phyloP scores from a whole-genome alignment of 2,888 invertebrate genomes.

The Corythucha ciliata region DNA sequence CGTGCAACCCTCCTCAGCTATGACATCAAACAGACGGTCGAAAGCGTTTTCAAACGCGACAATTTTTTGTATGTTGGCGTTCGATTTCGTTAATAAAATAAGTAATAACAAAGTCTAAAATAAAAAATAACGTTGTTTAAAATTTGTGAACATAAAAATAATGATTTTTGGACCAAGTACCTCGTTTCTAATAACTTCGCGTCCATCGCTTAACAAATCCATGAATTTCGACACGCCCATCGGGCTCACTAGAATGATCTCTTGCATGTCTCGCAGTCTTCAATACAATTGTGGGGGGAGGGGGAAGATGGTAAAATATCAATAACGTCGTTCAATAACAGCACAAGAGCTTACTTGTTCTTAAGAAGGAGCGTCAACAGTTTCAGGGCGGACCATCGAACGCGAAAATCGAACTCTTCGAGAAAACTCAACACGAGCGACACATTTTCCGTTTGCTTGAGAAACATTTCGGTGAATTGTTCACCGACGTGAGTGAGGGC shows the following conservation, averaged over 20 bases:
- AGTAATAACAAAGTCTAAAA: slow-evolving; percentile 68
- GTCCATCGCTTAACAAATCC: slow-evolving; percentile 85
- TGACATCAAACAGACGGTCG: slow-evolving; percentile 86
- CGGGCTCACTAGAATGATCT: slow-evolving; percentile 78
- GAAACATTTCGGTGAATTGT: slow-evolving; percentile 95
- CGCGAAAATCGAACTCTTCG: slow-evolving; percentile 92
- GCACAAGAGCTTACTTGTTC: slow-evolving; percentile 54
- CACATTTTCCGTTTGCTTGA: slow-evolving; percentile 79
- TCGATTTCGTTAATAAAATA: slow-evolving; percentile 84
- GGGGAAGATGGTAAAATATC: not conserved
- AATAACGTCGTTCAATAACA: too few species aligned
- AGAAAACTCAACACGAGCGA: slow-evolving; percentile 69
- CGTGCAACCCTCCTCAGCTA: slow-evolving; percentile 80
- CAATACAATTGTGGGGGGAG: slow-evolving; percentile 22
- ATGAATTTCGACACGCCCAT: slow-evolving; percentile 96
- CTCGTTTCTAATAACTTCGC: slow-evolving; percentile 94
- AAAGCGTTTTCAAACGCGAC: slow-evolving; percentile 99
- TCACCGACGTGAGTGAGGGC: slow-evolving; percentile 61
- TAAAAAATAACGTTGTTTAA: slow-evolving; percentile 2
- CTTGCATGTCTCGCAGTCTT: slow-evolving; percentile 76
- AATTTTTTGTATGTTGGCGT: slow-evolving; percentile 97
- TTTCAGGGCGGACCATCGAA: slow-evolving; percentile 81
- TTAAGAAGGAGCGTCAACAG: slow-evolving; percentile 77
- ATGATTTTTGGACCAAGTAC: slow-evolving; percentile 41
- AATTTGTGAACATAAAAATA: slow-evolving; percentile 7